These are phyloP conservation scores for Philypnodon macrostomus DNA, from an alignment of 2,797 vertebrate genomes.

Conservation along the genomic window DNA sequence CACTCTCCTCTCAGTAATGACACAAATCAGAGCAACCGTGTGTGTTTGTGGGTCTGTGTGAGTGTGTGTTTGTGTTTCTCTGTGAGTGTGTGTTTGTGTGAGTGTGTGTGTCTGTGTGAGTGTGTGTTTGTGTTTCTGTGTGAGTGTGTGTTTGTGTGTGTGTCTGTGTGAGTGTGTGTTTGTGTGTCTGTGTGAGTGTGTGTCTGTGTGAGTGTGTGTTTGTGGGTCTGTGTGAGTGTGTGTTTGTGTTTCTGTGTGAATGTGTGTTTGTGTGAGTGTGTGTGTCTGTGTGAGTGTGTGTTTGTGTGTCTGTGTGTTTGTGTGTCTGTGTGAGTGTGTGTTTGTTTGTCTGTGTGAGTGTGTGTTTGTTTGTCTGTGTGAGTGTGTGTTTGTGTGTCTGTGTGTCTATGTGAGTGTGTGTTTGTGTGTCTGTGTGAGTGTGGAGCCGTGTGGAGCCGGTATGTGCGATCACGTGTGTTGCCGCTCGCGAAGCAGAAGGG, in stretches of 20 bases:
- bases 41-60: too few relatives aligned
- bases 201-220: constrained; percentile 37
- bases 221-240: constrained; percentile 52
- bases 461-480: constrained; percentile 26
- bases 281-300: constrained; percentile 48
- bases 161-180: constrained; percentile 46
- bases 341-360: constrained; percentile 54
- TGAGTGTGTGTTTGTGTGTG: constrained; percentile 34
- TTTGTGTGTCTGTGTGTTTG: too few relatives aligned
- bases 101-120: constrained; percentile 48
- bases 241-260: too few relatives aligned
- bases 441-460: constrained; percentile 26
- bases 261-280: constrained; percentile 52
- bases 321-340: constrained; percentile 52
- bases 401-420: constrained; percentile 51
- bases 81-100: too few relatives aligned
- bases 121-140: constrained; percentile 57
- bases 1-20: constrained; percentile 73
- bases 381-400: constrained; percentile 33
- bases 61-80: too few relatives aligned
- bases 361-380: constrained; percentile 58
- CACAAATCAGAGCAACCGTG: constrained; percentile 73
- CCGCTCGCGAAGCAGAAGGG: constrained; percentile 49
- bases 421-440: constrained; percentile 54
- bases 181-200: constrained; percentile 50